phyloP scores from a whole-genome alignment of 2,888 invertebrate genomes.

The Camponotus fellah region DNA sequence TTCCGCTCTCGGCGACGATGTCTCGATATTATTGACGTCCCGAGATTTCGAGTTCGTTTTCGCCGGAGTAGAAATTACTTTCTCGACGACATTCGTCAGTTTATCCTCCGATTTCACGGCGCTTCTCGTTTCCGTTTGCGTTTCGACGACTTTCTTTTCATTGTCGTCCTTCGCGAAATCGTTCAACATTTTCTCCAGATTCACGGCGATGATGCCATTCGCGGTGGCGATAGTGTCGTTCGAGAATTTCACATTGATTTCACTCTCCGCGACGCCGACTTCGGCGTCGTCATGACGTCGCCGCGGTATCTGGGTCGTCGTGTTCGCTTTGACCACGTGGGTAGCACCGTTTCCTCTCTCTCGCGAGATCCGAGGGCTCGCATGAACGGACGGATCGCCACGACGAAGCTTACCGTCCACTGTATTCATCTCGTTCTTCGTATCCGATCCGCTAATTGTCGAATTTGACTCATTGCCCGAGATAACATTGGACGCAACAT shows the following conservation, averaged over 20 bases:
- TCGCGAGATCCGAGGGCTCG: slow-evolving; percentile 62
- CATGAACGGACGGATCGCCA: slow-evolving; percentile 78
- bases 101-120: slow-evolving; percentile 60
- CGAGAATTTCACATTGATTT: slow-evolving; percentile 16
- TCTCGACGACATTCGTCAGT: slow-evolving; percentile 41
- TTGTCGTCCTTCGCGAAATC: neutral
- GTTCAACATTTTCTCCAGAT: neutral
- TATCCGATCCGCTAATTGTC: slow-evolving; percentile 58
- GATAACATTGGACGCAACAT: slow-evolving; percentile 80
- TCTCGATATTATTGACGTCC: slow-evolving; percentile 49
- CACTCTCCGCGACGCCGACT: slow-evolving; percentile 24
- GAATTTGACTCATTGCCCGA: slow-evolving; percentile 49
- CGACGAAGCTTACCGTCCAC: slow-evolving; percentile 60
- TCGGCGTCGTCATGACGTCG: slow-evolving; percentile 42
- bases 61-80: neutral
- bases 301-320: slow-evolving; percentile 75
- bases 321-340: slow-evolving; percentile 69
- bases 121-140: slow-evolving; percentile 20
- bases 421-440: slow-evolving; percentile 53
- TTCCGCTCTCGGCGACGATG: slow-evolving; percentile 23
- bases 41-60: slow-evolving; percentile 1
- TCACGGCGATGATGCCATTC: neutral
- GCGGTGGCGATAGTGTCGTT: neutral
- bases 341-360: slow-evolving; percentile 70
- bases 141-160: neutral